Evolutionary conservation across 1,140 invertebrate genomes (phyloP), one percentile per base, ranked within the genome.

Genomic region (Drosophila sucinea): DNA sequence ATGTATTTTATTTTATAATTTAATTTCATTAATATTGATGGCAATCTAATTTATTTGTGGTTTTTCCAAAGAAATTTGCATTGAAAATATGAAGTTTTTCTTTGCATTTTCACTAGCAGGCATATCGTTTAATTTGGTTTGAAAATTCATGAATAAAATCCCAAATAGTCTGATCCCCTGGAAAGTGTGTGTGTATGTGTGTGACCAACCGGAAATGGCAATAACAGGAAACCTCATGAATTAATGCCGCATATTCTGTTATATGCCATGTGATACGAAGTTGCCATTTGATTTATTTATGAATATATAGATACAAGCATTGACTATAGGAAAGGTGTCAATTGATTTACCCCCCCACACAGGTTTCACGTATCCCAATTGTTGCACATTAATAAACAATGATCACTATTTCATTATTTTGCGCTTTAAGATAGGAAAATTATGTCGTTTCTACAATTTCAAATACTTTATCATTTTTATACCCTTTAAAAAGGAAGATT

Each of bases 171-270:
- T 35, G n/a, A 32, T 10, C 10, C 11, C 1, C 11, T 11, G 35
- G 4, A 3, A 3, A 10, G 2, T 29, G 6, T 40, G 41, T 41
- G n/a, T 61, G 61, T 38, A 10, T 41, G 23, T 63, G 63, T 23
- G 29, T 35, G 44, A 69, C 70, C 68, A 87, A 71, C 83, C 83
- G 83, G 83, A 87, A 83, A 87, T 77, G 76, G 79, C 77, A 83
- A 87, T 79, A 81, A 86, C 76, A 83, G 81, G 61, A 60, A 73
- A 71, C 72, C 73, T 83, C 76, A 79, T 87, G 83, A 83, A 86
- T 83, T 87, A 86, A 86, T 87, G 79, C 79, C 67, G 68, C 81
- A 61, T 73, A 73, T 77, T 70, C 33, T 67, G 67, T 57, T 77
- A 56, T 58, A 10, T 8, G 55, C 57, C 47, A 67, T 80, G 63